These are phyloP conservation scores for Scytalopus superciliaris DNA, from an alignment of 2,113 vertebrate genomes.

Conservation along the genomic window DNA sequence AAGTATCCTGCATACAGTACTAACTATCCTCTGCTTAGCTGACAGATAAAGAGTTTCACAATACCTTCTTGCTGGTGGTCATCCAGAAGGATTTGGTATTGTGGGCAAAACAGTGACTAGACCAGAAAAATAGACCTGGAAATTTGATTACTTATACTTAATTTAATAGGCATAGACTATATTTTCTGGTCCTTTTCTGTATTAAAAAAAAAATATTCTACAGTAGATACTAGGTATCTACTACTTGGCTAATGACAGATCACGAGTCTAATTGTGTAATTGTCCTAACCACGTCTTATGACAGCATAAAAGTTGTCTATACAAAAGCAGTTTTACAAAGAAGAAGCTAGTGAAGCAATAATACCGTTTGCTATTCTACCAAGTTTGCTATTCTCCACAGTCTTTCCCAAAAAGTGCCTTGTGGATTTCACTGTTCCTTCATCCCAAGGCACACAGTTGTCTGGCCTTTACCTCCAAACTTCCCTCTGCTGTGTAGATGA, in stretches of 20 bases:
- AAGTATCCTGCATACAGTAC: not conserved
- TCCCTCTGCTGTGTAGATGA: not conserved
- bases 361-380: not conserved
- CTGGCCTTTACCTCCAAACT: not conserved
- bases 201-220: not conserved
- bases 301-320: not conserved
- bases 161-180: not conserved
- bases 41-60: not conserved
- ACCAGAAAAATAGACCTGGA: not conserved
- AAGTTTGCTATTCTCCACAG: not conserved
- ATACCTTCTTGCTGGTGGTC: not conserved
- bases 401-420: not conserved
- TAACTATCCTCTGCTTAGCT: not conserved
- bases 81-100: not conserved
- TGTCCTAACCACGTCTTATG: not conserved
- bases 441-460: not conserved
- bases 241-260: not conserved
- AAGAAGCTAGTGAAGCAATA: not conserved
- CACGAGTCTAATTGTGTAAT: not conserved
- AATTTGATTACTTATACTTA: not conserved
- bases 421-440: not conserved
- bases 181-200: not conserved
- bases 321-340: not conserved
- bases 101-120: not conserved
- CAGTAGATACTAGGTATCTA: not conserved